phyloP scores from a whole-genome alignment of 1,140 invertebrate genomes.

The Drosophila repleta region DNA sequence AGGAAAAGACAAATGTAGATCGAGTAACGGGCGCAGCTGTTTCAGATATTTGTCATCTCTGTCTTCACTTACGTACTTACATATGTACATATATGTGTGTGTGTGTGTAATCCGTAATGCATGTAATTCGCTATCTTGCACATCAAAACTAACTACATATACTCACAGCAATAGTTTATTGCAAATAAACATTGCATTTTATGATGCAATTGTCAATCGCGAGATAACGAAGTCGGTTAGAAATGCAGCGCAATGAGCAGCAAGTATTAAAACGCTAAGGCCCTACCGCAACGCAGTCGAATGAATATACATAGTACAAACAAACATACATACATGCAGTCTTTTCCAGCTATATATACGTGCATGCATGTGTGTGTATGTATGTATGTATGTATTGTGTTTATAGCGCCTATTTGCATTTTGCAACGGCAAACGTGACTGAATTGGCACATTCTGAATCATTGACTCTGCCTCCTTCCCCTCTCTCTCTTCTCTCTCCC shows the following conservation, averaged over 20 bases:
- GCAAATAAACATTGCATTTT: constrained; percentile 4
- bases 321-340: no score
- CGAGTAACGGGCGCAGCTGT: not conserved
- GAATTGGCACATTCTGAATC: not conserved
- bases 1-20: not conserved
- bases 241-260: not conserved
- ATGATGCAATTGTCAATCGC: constrained; percentile 11
- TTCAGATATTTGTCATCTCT: not conserved
- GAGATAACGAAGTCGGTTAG: constrained; percentile 24
- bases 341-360: no score
- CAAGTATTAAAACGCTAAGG: not conserved
- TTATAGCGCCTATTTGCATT: constrained; percentile 1
- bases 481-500: not conserved
- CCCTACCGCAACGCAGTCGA: constrained; percentile 17
- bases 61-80: not conserved
- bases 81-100: no score
- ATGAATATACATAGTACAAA: no score
- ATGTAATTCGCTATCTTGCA: not conserved
- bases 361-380: not conserved
- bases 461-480: not conserved
- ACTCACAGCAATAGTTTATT: not conserved
- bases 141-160: not conserved
- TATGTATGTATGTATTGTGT: not conserved
- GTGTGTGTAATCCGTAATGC: no score
- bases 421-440: constrained; percentile 2